phyloP scores from a whole-genome alignment of 2,888 invertebrate genomes.

The Antheraea assamensis region DNA sequence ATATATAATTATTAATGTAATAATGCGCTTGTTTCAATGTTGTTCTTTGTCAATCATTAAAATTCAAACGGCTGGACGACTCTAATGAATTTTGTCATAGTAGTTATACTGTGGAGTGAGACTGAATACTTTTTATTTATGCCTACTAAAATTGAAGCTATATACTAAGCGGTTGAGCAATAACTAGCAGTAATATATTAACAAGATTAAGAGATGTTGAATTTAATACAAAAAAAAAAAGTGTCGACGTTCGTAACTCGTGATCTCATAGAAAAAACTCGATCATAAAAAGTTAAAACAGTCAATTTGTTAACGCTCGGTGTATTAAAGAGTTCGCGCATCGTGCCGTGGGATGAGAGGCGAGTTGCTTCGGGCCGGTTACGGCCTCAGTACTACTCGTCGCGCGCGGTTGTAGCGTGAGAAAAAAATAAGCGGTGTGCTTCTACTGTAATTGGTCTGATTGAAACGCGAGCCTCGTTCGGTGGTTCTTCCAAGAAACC shows the following conservation, averaged over 20 bases:
- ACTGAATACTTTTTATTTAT: no score
- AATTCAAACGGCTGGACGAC: no score
- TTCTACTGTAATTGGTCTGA: conserved; percentile 77
- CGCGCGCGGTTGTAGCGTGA: conserved; percentile 50
- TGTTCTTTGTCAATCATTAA: no score
- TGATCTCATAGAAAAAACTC: conserved; percentile 12
- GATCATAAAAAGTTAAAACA: conserved; percentile 14
- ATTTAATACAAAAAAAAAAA: background rate
- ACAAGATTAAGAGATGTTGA: background rate
- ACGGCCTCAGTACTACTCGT: conserved; percentile 19
- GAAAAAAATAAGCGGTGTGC: conserved; percentile 66
- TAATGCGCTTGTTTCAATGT: no score
- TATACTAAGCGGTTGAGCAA: no score
- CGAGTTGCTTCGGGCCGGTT: conserved; percentile 27
- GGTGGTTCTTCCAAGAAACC: conserved; percentile 69
- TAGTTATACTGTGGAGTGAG: no score
- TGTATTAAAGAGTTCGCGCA: conserved; percentile 16
- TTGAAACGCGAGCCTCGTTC: conserved; percentile 75
- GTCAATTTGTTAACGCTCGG: conserved; percentile 17
- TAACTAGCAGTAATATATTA: background rate
- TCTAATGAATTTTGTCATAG: no score
- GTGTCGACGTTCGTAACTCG: background rate
- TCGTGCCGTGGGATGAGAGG: conserved; percentile 15
- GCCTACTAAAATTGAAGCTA: no score
- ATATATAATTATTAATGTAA: no score